Evolutionary conservation across 23 tunicate species (phyloP).

Genomic region (Ciona savignyi): DNA sequence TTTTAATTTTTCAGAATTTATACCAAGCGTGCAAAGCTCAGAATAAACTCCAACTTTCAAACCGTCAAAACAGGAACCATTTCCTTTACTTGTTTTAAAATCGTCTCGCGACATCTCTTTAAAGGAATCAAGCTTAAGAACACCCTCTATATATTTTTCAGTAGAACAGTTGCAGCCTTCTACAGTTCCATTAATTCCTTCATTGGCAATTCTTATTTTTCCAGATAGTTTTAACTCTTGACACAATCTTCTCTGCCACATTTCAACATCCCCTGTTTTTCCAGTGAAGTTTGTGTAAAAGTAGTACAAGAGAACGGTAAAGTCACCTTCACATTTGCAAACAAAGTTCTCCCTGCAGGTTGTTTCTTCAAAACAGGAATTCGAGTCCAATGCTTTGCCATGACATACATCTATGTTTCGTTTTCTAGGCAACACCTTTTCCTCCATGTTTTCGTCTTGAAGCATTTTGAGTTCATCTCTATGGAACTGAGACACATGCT

Average conservation of each 20-base stretch:
- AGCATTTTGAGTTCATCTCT: not conserved
- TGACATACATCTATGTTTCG: no score
- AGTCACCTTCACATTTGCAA: no score
- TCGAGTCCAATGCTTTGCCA: not conserved
- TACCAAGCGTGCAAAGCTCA: conserved; percentile 70
- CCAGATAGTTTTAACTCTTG: conserved; percentile 31
- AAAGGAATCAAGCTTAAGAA: conserved; percentile 12
- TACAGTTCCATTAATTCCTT: conserved; percentile 82
- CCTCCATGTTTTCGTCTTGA: not conserved
- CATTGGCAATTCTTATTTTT: conserved; percentile 55
- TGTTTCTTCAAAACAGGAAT: not conserved
- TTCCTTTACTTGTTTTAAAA: conserved; percentile 67
- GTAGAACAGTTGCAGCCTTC: conserved; percentile 68
- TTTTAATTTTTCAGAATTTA: conserved; percentile 27
- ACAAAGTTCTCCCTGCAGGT: no score
- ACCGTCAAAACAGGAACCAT: conserved; percentile 44
- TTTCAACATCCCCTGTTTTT: no score
- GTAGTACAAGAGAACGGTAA: no score
- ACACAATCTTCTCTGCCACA: conserved; percentile 39
- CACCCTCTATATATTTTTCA: conserved; percentile 4
- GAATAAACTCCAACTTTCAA: conserved; percentile 28
- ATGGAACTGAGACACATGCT: not conserved
- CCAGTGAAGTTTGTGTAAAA: no score
- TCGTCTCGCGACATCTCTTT: conserved; percentile 18
- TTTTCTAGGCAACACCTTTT: not conserved